These are phyloP conservation scores for Pangasianodon hypophthalmus DNA, from an alignment of 2,113 vertebrate genomes.

Conservation along the genomic window DNA sequence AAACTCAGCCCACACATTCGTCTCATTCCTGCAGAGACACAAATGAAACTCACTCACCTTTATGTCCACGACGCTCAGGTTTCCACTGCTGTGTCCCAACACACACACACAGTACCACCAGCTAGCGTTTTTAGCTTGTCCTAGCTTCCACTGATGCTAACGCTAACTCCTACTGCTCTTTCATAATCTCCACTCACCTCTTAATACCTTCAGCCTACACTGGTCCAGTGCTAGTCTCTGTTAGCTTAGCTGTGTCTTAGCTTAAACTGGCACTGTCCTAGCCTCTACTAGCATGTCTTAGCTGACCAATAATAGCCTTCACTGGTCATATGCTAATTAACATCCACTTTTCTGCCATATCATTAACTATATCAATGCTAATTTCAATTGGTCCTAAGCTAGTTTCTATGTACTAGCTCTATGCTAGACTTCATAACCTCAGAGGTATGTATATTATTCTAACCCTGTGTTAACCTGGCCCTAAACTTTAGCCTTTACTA, in stretches of 20 bases:
- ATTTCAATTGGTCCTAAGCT: neutral
- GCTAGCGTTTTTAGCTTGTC: neutral
- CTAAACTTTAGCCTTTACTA: neutral
- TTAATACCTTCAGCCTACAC: neutral
- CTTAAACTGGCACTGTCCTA: neutral
- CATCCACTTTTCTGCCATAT: neutral
- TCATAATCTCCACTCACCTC: neutral
- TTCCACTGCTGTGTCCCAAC: neutral
- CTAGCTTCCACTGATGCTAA: neutral
- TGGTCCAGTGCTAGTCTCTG: neutral
- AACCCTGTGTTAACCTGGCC: neutral
- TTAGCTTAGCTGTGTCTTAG: neutral
- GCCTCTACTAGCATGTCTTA: neutral
- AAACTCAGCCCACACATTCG: neutral
- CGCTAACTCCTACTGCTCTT: neutral
- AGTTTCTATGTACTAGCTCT: neutral
- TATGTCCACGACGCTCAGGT: neutral
- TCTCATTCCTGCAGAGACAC: neutral
- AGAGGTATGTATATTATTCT: neutral
- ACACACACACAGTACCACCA: neutral
- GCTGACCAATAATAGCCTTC: neutral
- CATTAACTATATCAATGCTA: neutral
- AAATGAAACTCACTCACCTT: conserved; percentile 14
- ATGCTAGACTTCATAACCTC: neutral
- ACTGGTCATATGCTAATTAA: neutral